Base-by-base conservation (phyloP, 2,888 invertebrate genomes). In the Hirtodrosophila trivittata region DNA sequence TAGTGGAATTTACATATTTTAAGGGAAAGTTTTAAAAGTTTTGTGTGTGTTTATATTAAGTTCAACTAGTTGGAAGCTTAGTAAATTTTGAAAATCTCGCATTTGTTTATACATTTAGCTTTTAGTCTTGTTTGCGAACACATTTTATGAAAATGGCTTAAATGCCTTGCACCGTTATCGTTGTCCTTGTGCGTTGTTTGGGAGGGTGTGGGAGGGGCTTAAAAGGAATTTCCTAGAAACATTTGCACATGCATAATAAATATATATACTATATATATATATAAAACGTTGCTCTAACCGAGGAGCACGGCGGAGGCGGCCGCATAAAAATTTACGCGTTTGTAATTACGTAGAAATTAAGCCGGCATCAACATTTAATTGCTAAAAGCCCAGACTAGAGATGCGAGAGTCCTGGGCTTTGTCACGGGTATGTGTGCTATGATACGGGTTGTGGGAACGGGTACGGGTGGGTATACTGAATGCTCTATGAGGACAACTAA, bases 331-430 rank as follows among this genome's bases (percentile, higher is more conserved):
- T 77, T 65, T 77, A 75, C 80, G 80, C 75, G 73, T 73, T 83
- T 75, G 80, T 82, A 82, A 82, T 82, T 85, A 78, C 80, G 75
- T 75, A 51, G 56, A 82, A 82, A 82, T 82, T 77, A 82, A 82
- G 78, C 82, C 57, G 66, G 73, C 77, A 85, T 85, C 73, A 82
- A 82, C 85, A 73, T 85, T 82, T 85, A 82, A 82, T 82, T 85
- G 80, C 77, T 56, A 76, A 82, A 78, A 64, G 45, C 60, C 58
- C 32, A 38, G 75, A 52, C 63, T 55, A 63, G 41, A 32, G 45
- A 12, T 21, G 5, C 10, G n/a, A n/a, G n/a, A n/a, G n/a, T n/a
- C n/a, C n/a, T n/a, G n/a, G n/a, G n/a, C 18, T 30, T 21, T 21
- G 18, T 28, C n/a, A n/a, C n/a, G 9, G 5, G 28, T 28, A 28